Evolutionary conservation across 2,797 vertebrate genomes (phyloP), one percentile per base, ranked within the genome.

Genomic region (Crax fasciolata): DNA sequence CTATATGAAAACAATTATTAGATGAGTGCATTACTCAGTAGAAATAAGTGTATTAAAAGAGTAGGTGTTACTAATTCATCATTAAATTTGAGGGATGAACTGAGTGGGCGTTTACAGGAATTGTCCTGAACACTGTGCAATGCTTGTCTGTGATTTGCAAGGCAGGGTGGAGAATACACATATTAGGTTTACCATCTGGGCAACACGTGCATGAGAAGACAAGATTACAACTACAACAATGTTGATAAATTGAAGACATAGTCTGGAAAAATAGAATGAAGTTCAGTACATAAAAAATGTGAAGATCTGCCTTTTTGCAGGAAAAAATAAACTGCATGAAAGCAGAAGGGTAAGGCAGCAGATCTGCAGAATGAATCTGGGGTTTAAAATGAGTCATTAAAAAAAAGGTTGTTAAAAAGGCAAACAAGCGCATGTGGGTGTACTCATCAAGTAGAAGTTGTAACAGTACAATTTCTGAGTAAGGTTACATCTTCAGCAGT

Each of bases 191-290:
- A 70, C 63, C 57, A 85, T 21, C 44, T 59, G 27, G 85, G 25
- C 32, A 79, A 59, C 82, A 71, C 48, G 30, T 52, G 39, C 74
- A 74, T 74, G 48, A 73, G 48, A 85, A 92, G 55, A 82, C 27
- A 83, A 44, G 52, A 80, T 58, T 84, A 76, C 48, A 83, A 71
- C 32, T 83, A 79, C 48, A 89, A 44, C 17, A 23, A 38, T 41
- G 49, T 80, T 91, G 82, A 91, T 74, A 85, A 87, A 87, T 74
- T 73, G 52, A 25, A 94, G 63, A 91, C 68, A 77, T 74, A 74
- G 24, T 66, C 57, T 85, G 52, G 49, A 59, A 94, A 93, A 86
- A 55, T 16, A 74, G 30, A 77, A 89, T 57, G 3, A 7, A 87
- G 87, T 87, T 74, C 65, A 73, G 35, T 63, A 74, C 55, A 32